These are phyloP conservation scores for Hyppa rectilinea DNA, from an alignment of 2,888 invertebrate genomes.

Conservation along the genomic window DNA sequence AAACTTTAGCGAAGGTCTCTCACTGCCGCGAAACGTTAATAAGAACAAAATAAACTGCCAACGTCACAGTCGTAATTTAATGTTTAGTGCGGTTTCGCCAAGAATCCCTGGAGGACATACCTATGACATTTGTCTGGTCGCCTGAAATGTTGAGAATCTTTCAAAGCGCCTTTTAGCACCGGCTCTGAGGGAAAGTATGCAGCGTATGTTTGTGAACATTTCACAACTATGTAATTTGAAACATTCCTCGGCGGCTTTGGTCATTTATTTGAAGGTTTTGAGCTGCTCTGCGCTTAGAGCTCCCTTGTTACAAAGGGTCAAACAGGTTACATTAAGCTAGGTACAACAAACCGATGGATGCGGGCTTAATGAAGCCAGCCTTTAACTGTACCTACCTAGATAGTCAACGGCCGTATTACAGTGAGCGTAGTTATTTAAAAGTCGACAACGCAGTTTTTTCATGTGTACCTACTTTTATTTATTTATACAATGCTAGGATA, in stretches of 20 bases:
- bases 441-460: slow-evolving; percentile 23
- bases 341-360: slow-evolving; percentile 8
- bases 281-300: slow-evolving; percentile 19
- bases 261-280: slow-evolving; percentile 63
- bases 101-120: slow-evolving; percentile 57
- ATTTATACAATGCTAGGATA: too few relatives aligned
- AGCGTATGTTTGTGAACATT: slow-evolving; percentile 71
- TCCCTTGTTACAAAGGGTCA: slow-evolving; percentile 28
- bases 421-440: slow-evolving; percentile 17
- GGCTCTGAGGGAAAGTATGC: slow-evolving; percentile 65
- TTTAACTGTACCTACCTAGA: neutral
- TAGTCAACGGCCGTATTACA: slow-evolving; percentile 17
- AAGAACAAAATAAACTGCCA: slow-evolving; percentile 50
- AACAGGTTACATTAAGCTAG: slow-evolving; percentile 18
- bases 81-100: slow-evolving; percentile 50
- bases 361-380: slow-evolving; percentile 3
- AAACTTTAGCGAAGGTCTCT: slow-evolving; percentile 40
- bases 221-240: slow-evolving; percentile 74
- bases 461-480: too few relatives aligned
- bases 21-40: slow-evolving; percentile 40
- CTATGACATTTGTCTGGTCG: slow-evolving; percentile 58
- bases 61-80: slow-evolving; percentile 55
- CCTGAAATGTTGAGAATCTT: slow-evolving; percentile 77
- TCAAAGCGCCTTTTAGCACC: slow-evolving; percentile 69
- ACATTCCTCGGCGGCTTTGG: slow-evolving; percentile 68